Evolutionary conservation across 2,888 invertebrate genomes (phyloP), one percentile per base, ranked within the genome.

Genomic region (Hypselothyrea guttata): DNA sequence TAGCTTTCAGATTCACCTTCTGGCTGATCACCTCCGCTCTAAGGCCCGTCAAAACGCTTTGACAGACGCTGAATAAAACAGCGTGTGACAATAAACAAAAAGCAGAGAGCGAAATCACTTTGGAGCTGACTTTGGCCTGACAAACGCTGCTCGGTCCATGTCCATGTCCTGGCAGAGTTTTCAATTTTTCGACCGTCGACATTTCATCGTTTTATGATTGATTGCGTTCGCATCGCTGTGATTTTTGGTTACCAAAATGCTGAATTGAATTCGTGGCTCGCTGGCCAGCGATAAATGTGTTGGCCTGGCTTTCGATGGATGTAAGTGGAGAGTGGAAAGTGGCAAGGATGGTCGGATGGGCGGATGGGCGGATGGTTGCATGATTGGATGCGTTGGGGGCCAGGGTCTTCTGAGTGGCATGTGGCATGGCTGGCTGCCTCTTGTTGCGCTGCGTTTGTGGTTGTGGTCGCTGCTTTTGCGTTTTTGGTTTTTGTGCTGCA

Each of bases 191-290:
- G n/a, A 38, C 30, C 55, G 59, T 64, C 68, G 81, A 83, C 68
- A 59, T 83, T 78, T 83, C 86, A 83, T 75, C 84, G 68, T 71
- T 86, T 72, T 81, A 86, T 83, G 87, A 83, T 86, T 86, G 86
- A 83, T 83, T 86, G 87, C 86, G 63, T 66, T 79, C 66, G 77
- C 63, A 35, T 76, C 66, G 69, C 61, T 59, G 56, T 83, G 86
- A 78, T 78, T 85, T 85, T 78, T 71, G 58, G 61, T 68, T 52
- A 65, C 63, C 86, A 60, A 82, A 85, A 83, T 83, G 63, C 72
- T 75, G 77, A 79, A 85, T 85, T 85, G 67, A 84, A 84, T 74
- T 78, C 62, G 48, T 54, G 73, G 49, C 22, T 22, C 22, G 3
- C 2, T 46, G 49, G 16, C 4, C 30, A 30, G 7, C 22, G 22